Evolutionary conservation across 1,140 invertebrate species (phyloP), one percentile per base, ranked within the genome.

Genomic region (Lordiphosa stackelbergi): DNA sequence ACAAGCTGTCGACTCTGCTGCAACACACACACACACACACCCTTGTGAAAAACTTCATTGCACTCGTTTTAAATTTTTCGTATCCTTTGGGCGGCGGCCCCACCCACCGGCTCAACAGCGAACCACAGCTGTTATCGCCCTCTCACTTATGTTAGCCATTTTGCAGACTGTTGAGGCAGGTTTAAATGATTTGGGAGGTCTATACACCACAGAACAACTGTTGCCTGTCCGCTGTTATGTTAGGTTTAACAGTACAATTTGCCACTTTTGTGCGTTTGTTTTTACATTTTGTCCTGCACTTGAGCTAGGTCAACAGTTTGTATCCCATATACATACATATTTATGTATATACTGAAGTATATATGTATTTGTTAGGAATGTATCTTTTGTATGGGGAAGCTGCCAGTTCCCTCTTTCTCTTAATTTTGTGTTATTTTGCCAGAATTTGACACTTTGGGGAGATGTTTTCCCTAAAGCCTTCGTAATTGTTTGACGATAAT

Each of bases 1-100:
- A 70, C 66, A 78, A 74, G 70, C 70, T 79, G 70, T 38, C 63
- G 74, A 49, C 53, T 53, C 49, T 45, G 54, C 53, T 61, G 54
- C 58, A 64, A 37, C 1, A 31, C 37, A 5, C 10, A 6, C 10
- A 36, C n/a, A 37, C 19, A 19, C 19, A 19, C 19, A 19, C 12
- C 12, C 4, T 4, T 7, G 38, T 13, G 46, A 28, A 63, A 34
- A 53, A 65, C 72, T 74, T 62, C 53, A 51, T 46, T 78, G 74
- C 74, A 79, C 75, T 78, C 74, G 74, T 78, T 78, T 66, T 31
- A 28, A 2, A 28, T 28, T 6, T 7, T 68, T 52, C 2, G 31
- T 13, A 38, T 54, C 56, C 60, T 70, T 78, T 70, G 70, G 74
- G 65, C 66, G 53, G n/a, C n/a, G 57, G 66, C 65, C 36, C 47